Evolutionary conservation across 2,113 vertebrate species (phyloP).

Genomic region (Taurulus bubalis): DNA sequence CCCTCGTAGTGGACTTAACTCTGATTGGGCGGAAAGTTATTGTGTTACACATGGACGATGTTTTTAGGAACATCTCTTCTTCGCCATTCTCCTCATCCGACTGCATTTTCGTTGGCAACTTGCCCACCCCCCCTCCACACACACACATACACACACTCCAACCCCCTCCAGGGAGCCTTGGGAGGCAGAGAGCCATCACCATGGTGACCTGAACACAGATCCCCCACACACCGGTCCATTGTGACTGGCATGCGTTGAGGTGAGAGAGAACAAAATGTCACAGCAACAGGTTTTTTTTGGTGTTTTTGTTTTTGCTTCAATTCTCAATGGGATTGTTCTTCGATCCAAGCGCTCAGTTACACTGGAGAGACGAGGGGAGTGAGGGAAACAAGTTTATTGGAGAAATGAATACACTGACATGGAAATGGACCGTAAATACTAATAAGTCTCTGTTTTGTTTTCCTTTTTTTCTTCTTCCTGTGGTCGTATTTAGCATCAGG

Average conservation of each 20-base stretch:
- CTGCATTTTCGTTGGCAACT: constrained; percentile 66
- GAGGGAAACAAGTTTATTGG: constrained; percentile 44
- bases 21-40: not conserved
- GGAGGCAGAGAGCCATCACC: constrained; percentile 84
- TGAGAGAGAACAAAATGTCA: constrained; percentile 87
- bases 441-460: constrained; percentile 15
- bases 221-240: constrained; percentile 81
- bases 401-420: constrained; percentile 43
- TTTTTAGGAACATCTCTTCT: constrained; percentile 48
- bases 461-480: not conserved
- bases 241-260: constrained; percentile 82
- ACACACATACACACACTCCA: not conserved
- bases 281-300: constrained; percentile 85
- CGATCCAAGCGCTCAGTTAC: constrained; percentile 71
- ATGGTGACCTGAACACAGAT: constrained; percentile 85
- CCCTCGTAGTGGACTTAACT: constrained; percentile 5
- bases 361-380: constrained; percentile 55
- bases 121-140: constrained; percentile 51
- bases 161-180: constrained; percentile 75
- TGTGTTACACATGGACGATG: not conserved
- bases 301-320: constrained; percentile 83
- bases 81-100: constrained; percentile 1
- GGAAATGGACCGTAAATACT: constrained; percentile 42
- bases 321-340: constrained; percentile 77
- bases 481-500: constrained; percentile 7